These are phyloP conservation scores for Anas georgica DNA, from an alignment of 2,797 vertebrate species.

Conservation along the genomic window DNA sequence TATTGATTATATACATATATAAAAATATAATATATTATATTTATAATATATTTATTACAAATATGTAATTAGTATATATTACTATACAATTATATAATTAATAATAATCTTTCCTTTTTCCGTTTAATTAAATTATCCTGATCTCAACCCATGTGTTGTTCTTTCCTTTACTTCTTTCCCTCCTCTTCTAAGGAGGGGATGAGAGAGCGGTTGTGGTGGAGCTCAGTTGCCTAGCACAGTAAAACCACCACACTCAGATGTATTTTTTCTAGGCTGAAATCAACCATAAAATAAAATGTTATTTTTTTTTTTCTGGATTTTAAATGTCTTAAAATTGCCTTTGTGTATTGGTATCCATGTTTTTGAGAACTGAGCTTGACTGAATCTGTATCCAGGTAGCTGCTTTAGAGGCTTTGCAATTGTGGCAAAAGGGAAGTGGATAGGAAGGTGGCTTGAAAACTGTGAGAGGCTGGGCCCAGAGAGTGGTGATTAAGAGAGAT, in stretches of 20 bases:
- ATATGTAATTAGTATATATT: too few relatives aligned
- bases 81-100: too few relatives aligned
- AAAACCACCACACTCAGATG: not conserved
- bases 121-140: too few relatives aligned
- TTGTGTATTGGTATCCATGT: not conserved
- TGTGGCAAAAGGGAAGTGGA: not conserved
- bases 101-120: too few relatives aligned
- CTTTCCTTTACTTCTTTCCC: too few relatives aligned
- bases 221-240: too few relatives aligned
- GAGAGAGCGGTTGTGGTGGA: too few relatives aligned
- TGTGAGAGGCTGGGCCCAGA: not conserved
- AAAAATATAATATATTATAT: too few relatives aligned
- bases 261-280: not conserved
- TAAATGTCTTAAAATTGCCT: not conserved
- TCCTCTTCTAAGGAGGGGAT: too few relatives aligned
- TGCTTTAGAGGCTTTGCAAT: not conserved
- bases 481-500: fast-evolving
- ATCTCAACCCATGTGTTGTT: too few relatives aligned
- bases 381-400: not conserved
- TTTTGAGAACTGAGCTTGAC: not conserved
- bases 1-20: too few relatives aligned
- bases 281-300: not conserved
- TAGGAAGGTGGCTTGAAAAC: not conserved
- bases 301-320: not conserved
- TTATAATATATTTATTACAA: too few relatives aligned